A percentile compares a stretch with the other conserved stretches of the same genome.
These are phyloP conservation scores for Tenebrosternarchus preto DNA, from an alignment of 2,113 vertebrate genomes.

Conservation along the genomic window DNA sequence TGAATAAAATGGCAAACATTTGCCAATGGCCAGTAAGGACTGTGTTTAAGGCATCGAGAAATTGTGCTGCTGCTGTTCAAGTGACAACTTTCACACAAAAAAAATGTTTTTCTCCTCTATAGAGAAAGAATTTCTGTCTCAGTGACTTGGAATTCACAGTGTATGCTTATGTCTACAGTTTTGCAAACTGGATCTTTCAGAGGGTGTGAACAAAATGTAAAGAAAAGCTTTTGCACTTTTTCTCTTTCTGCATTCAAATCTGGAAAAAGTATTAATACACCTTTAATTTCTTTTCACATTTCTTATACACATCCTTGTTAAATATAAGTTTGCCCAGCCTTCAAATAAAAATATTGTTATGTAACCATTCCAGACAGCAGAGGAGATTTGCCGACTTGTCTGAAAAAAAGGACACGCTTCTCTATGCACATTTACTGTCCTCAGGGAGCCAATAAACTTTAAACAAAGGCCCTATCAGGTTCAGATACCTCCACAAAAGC, in stretches of 20 bases:
- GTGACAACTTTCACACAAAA: conserved; percentile 2
- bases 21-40: neutral
- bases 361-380: conserved; percentile 20
- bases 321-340: conserved; percentile 48
- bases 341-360: conserved; percentile 55
- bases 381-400: conserved; percentile 36
- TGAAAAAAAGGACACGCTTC: conserved; percentile 37
- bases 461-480: conserved; percentile 52
- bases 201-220: conserved; percentile 48
- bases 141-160: neutral
- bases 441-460: conserved; percentile 49
- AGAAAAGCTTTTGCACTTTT: conserved; percentile 53
- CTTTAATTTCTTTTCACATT: conserved; percentile 54
- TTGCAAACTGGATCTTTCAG: conserved; percentile 45
- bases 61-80: neutral
- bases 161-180: conserved; percentile 41
- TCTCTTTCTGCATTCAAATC: conserved; percentile 43
- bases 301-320: conserved; percentile 47
- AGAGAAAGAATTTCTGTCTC: neutral
- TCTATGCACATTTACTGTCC: conserved; percentile 32
- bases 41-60: conserved; percentile 17
- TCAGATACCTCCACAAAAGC: conserved; percentile 48
- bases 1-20: conserved; percentile 42
- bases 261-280: conserved; percentile 54
- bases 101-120: neutral